Conservation (phyloP, 2,797 vertebrate species). For the Arnoldichthys spilopterus region DNA sequence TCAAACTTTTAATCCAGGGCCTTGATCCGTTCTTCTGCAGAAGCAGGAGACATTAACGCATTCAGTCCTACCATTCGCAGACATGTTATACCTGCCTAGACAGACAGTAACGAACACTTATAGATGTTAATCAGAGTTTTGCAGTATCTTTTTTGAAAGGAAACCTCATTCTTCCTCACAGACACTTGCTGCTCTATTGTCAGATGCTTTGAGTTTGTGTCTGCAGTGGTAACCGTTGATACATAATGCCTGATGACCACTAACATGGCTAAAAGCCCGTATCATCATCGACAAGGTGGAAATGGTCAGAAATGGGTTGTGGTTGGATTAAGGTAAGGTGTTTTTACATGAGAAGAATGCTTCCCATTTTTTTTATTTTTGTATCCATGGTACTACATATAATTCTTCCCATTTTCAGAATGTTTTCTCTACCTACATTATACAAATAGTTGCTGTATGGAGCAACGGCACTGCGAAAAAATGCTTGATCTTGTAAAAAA, state of each 20-base stretch:
- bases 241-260: slow-evolving; percentile 53
- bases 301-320: background rate
- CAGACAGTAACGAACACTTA: background rate
- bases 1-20: background rate
- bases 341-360: no score
- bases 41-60: background rate
- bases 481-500: background rate
- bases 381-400: background rate
- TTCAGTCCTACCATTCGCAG: background rate
- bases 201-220: slow-evolving; percentile 54
- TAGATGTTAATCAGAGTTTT: background rate
- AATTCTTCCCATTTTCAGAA: background rate
- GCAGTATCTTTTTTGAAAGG: background rate
- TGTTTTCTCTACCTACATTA: background rate
- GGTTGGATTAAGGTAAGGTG: no score
- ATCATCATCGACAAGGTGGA: background rate
- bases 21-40: background rate
- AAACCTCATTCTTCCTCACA: slow-evolving; percentile 7
- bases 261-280: slow-evolving; percentile 49
- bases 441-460: background rate
- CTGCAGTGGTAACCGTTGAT: slow-evolving; percentile 61
- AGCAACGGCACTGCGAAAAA: background rate
- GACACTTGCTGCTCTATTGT: slow-evolving; percentile 25
- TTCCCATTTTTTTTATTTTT: background rate
- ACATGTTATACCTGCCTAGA: background rate